Evolutionary conservation across 53 echinoderm and acorn worm genomes (phyloP), one percentile per base, ranked within the genome.

Genomic region (Temnopleurus reevesii): DNA sequence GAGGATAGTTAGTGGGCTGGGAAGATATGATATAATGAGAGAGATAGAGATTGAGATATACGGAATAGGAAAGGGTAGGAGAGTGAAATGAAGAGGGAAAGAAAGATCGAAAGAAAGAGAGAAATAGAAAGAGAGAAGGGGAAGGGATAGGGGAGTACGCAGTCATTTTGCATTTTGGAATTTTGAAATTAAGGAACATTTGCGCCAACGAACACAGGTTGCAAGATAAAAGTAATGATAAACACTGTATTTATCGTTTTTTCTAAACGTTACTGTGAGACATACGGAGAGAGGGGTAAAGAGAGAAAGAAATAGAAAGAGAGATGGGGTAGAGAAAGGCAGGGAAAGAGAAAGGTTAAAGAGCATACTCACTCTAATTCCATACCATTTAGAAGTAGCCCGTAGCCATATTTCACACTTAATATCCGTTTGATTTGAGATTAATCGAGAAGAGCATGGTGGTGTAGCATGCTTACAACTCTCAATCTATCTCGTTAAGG

Each of bases 371-470:
- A 55, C 55, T 33, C n/a, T 55, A 55, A 83, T 83, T 55, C 55
- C 38, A 83, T 30, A 83, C 83, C 83, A 83, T 83, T 83, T 83
- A 83, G 33, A 55, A 43, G 31, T 6, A 19, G 28, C 83, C 83
- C 23, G 54, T 36, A 53, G 55, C 54, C 30, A 36, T 29, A 55
- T 55, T 83, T 83, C 83, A 83, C 54, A 55, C 83, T 83, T 53
- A 83, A 83, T 83, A 83, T 83, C 83, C 83, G 83, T n/a, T 83
- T 55, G 35, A 55, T 53, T 21, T 55, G 83, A 47, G 83, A 83
- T 83, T 83, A 54, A 83, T 83, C 55, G 83, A 83, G 54, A 3
- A 54, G 56, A 55, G 56, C 83, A 49, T 15, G 8, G 15, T 51
- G 53, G 41, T 58, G 60, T 30, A 71, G n/a, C 10, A 36, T 71